These are phyloP conservation scores for Pleuronectes platessa DNA, from an alignment of 2,113 vertebrate species.

Conservation along the genomic window DNA sequence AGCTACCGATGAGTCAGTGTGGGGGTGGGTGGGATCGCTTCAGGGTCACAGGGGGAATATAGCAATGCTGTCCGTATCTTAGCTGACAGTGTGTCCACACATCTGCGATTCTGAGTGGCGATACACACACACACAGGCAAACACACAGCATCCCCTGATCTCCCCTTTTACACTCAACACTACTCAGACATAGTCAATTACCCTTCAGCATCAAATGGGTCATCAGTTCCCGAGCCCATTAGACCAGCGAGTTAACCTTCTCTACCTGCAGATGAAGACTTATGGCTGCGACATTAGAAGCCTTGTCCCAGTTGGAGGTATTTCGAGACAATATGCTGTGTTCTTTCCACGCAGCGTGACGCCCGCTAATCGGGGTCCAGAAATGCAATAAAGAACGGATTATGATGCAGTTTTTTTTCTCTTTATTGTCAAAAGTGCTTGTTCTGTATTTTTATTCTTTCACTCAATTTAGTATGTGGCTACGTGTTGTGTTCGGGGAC, in stretches of 20 bases:
- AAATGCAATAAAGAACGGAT: conserved; percentile 80
- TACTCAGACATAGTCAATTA: conserved; percentile 71
- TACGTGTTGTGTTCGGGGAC: conserved; percentile 46
- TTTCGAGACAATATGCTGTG: conserved; percentile 49
- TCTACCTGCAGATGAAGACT: conserved; percentile 71
- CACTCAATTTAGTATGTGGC: conserved; percentile 44
- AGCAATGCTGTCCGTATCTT: conserved; percentile 57
- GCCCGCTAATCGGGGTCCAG: conserved; percentile 54
- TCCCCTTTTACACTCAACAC: conserved; percentile 21
- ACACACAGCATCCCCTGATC: conserved; percentile 26
- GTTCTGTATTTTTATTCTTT: conserved; percentile 54
- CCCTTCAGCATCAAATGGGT: conserved; percentile 79
- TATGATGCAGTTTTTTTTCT: conserved; percentile 51
- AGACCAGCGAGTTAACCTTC: conserved; percentile 76
- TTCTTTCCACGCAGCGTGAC: conserved; percentile 67
- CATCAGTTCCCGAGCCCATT: conserved; percentile 59
- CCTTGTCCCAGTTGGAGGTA: conserved; percentile 38
- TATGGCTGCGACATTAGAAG: conserved; percentile 44
- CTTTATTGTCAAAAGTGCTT: conserved; percentile 60
- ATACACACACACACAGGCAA: conserved; percentile 14
- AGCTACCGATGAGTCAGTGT: conserved; percentile 5
- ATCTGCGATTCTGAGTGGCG: conserved; percentile 20
- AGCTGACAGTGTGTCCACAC: conserved; percentile 39
- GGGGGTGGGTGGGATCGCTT: conserved; percentile 22
- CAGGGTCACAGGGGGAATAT: conserved; percentile 54